Conservation (phyloP, 2,888 invertebrate species). For the Malthinus flaveolus region DNA sequence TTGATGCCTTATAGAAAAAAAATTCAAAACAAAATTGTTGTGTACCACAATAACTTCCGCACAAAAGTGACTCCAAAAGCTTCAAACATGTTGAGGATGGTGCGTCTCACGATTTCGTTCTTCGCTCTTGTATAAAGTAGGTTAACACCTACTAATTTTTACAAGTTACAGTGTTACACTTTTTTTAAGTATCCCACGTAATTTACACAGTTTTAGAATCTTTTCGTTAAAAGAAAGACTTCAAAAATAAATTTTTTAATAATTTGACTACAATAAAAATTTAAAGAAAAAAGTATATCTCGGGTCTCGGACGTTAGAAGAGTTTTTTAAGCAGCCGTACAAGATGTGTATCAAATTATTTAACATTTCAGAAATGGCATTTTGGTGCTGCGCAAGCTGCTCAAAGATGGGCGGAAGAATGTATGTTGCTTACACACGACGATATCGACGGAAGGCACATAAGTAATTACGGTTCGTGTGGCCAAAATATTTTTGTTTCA, state of each 20-base stretch:
- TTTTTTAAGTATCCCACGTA: neutral
- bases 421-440: conserved; percentile 71
- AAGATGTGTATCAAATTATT: neutral
- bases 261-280: too few species aligned
- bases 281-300: too few species aligned
- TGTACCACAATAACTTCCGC: conserved; percentile 77
- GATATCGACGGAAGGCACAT: conserved; percentile 66
- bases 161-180: neutral
- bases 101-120: conserved; percentile 49
- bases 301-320: too few species aligned
- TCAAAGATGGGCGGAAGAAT: conserved; percentile 74
- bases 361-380: conserved; percentile 69
- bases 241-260: too few species aligned
- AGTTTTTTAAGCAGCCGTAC: too few species aligned
- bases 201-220: too few species aligned
- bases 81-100: conserved; percentile 82
- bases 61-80: conserved; percentile 73
- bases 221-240: too few species aligned
- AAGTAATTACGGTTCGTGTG: conserved; percentile 71
- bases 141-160: conserved; percentile 21
- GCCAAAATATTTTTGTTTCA: conserved; percentile 83
- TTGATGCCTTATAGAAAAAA: conserved; percentile 61
- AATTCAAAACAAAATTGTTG: conserved; percentile 72
- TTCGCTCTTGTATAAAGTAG: conserved; percentile 32
- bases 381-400: conserved; percentile 70